A percentile compares a stretch with the other conserved stretches of the same genome.
Evolutionary conservation across 2,113 vertebrate species (phyloP).

Genomic region (Antechinus flavipes): DNA sequence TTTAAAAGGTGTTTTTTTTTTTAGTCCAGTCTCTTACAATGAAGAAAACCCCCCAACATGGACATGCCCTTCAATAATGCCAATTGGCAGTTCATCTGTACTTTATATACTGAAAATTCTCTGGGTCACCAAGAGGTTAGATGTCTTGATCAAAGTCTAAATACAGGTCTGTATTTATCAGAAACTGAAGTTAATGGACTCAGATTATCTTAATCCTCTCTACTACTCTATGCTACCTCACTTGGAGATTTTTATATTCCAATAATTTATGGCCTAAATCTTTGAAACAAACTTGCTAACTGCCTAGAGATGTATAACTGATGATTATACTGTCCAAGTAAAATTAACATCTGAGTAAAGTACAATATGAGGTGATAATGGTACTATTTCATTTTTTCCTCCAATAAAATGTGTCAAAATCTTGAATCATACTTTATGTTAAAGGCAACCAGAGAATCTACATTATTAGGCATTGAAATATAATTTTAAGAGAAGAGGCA

Average conservation of each 20-base stretch:
- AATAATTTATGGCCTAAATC: neutral
- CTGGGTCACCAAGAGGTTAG: neutral
- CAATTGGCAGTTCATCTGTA: neutral
- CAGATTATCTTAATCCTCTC: neutral
- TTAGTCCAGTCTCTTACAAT: neutral
- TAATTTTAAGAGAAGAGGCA: neutral
- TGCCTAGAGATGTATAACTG: neutral
- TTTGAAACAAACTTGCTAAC: neutral
- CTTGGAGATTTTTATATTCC: neutral
- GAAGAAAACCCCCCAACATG: neutral
- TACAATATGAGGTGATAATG: neutral
- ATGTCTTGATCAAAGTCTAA: neutral
- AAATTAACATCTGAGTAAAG: neutral
- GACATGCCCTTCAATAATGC: neutral
- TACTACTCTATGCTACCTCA: neutral
- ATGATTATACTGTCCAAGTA: neutral
- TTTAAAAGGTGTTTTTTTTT: neutral
- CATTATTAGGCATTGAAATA: neutral
- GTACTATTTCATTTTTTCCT: neutral
- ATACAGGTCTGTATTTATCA: neutral
- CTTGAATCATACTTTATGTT: conserved; percentile 27
- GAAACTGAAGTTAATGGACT: neutral
- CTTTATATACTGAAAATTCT: neutral
- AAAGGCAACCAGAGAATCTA: conserved; percentile 31
- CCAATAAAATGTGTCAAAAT: conserved; percentile 31